Evolutionary conservation across 1,140 invertebrate genomes (phyloP).

Genomic region (Drosophila bocqueti): DNA sequence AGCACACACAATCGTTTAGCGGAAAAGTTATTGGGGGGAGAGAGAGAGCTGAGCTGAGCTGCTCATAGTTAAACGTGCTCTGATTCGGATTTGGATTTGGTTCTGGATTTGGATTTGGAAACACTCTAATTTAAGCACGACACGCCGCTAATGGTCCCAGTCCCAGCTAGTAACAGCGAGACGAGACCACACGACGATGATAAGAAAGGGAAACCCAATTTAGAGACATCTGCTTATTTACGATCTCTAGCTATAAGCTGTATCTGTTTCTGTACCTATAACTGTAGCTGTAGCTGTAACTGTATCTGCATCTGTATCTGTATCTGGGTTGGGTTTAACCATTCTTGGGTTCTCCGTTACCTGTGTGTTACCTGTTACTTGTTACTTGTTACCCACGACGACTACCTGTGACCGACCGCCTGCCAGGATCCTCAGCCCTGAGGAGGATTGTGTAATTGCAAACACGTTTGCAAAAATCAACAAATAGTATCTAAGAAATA

Average conservation of each 20-base stretch:
- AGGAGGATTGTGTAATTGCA: constrained; percentile 8
- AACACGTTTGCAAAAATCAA: not conserved
- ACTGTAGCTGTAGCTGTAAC: not conserved
- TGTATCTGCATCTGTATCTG: not conserved
- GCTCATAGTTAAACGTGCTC: constrained; percentile 43
- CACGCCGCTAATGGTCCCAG: constrained; percentile 24
- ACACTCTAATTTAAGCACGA: constrained; percentile 15
- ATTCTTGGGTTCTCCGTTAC: not conserved
- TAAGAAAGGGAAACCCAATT: constrained; percentile 29
- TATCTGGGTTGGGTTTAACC: constrained; percentile 13
- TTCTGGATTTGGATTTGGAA: constrained; percentile 45
- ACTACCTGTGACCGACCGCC: not conserved
- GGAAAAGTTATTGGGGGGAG: constrained; percentile 35
- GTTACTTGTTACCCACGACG: not conserved
- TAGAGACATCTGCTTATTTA: constrained; percentile 19
- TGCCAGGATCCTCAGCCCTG: not conserved
- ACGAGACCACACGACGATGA: not conserved
- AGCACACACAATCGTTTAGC: constrained; percentile 40
- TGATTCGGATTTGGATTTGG: constrained; percentile 27
- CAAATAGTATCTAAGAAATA: not conserved
- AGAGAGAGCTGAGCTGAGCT: not conserved
- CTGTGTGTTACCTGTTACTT: not conserved
- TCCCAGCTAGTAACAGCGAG: constrained; percentile 20
- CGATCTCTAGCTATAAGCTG: not conserved
- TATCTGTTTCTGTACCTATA: not conserved